These are phyloP conservation scores for Leontopithecus rosalia DNA, from an alignment of 2,797 vertebrate genomes.

Conservation along the genomic window DNA sequence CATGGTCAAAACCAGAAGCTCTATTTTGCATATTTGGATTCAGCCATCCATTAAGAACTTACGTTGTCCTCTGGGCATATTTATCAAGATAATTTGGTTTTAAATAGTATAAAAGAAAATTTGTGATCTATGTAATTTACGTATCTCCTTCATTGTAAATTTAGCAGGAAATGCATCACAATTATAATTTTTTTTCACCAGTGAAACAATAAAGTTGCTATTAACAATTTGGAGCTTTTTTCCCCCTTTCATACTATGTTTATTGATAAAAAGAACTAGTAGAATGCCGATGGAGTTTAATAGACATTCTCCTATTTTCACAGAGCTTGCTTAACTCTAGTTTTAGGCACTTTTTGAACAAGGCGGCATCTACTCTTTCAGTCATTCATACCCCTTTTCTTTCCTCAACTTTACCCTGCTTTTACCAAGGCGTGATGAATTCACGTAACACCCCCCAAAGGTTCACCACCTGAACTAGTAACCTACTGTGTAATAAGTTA, in stretches of 20 bases:
- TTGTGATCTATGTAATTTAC: slow-evolving; percentile 89
- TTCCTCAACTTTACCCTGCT: not conserved
- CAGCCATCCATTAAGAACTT: slow-evolving; percentile 83
- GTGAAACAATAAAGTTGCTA: slow-evolving; percentile 89
- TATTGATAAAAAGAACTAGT: not conserved
- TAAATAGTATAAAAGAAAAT: slow-evolving; percentile 86
- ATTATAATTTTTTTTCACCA: slow-evolving; percentile 82
- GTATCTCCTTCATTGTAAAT: slow-evolving; percentile 95
- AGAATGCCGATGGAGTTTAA: not conserved
- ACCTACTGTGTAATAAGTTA: not conserved
- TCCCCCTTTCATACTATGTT: not conserved
- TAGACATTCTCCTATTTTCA: not conserved
- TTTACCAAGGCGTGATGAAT: not conserved
- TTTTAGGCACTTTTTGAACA: not conserved
- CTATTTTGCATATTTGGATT: slow-evolving; percentile 88
- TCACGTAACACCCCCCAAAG: not conserved
- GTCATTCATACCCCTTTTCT: not conserved
- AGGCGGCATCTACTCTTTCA: not conserved
- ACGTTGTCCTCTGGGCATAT: slow-evolving; percentile 83
- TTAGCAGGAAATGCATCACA: slow-evolving; percentile 88
- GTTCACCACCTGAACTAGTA: not conserved
- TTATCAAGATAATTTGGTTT: slow-evolving; percentile 87
- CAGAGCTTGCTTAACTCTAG: not conserved
- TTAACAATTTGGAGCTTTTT: slow-evolving; percentile 80
- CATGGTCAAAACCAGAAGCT: slow-evolving; percentile 84